These are phyloP conservation scores for Muschampia plurimacula DNA, from an alignment of 2,888 invertebrate species.

Conservation along the genomic window DNA sequence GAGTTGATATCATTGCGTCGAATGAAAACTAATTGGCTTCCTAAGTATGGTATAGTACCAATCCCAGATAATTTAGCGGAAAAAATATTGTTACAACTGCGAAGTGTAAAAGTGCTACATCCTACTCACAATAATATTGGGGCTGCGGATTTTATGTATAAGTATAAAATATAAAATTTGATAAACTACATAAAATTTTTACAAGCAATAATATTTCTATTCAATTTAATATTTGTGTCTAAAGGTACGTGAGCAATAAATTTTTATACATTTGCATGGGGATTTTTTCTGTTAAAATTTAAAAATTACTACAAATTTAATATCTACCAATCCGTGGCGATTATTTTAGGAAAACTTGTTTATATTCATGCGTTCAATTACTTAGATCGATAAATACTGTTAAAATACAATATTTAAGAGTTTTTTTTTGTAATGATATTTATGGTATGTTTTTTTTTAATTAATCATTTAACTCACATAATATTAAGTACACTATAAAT, in stretches of 20 bases:
- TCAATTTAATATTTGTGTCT: not conserved
- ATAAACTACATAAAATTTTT: not conserved
- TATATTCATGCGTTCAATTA: no score
- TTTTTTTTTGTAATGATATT: no score
- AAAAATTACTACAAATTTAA: no score
- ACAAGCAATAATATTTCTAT: not conserved
- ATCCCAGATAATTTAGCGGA: constrained; percentile 64
- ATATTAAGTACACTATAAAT: no score
- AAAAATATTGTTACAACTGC: constrained; percentile 59
- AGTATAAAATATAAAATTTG: constrained; percentile 6
- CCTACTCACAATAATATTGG: constrained; percentile 43
- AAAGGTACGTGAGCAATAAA: not conserved
- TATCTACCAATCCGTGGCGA: no score
- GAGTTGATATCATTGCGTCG: constrained; percentile 56
- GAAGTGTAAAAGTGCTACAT: constrained; percentile 51
- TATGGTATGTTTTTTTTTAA: no score
- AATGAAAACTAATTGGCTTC: constrained; percentile 60
- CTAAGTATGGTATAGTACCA: constrained; percentile 68
- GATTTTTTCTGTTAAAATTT: not conserved
- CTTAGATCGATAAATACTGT: no score
- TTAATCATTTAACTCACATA: no score
- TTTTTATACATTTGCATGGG: not conserved
- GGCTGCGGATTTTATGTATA: constrained; percentile 15
- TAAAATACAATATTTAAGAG: no score
- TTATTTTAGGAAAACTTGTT: no score